These are phyloP conservation scores for Fragum fragum DNA, from an alignment of 2,888 invertebrate genomes.

Conservation along the genomic window DNA sequence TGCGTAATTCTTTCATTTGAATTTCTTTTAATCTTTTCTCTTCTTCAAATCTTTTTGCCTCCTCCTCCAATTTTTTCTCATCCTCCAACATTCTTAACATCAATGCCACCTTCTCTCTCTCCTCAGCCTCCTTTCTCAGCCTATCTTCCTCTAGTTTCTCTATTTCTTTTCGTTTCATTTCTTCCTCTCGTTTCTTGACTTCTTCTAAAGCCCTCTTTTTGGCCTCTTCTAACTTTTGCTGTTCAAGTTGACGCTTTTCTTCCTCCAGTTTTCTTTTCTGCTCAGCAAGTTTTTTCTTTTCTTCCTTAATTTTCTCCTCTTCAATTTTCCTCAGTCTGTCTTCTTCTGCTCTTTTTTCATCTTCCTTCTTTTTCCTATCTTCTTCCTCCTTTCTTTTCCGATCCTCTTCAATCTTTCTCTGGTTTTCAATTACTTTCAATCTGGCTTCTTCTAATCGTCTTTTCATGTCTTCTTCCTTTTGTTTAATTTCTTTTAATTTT, in stretches of 20 bases:
- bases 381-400: conserved; percentile 3
- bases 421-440: conserved; percentile 11
- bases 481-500: conserved; percentile 17
- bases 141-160: conserved; percentile 14
- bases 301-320: conserved; percentile 4
- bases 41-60: not conserved
- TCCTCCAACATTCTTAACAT: not conserved
- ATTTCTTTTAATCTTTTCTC: not conserved
- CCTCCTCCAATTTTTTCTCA: not conserved
- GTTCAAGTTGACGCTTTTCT: not conserved
- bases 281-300: conserved; percentile 10
- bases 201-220: not conserved
- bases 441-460: conserved; percentile 12
- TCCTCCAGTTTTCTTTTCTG: conserved; percentile 7
- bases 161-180: not conserved
- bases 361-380: conserved; percentile 4
- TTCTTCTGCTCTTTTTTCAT: conserved; percentile 5
- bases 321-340: not conserved
- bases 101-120: not conserved
- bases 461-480: conserved; percentile 1
- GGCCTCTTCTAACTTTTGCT: conserved; percentile 8
- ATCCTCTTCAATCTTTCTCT: conserved; percentile 27
- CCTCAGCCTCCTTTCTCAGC: not conserved
- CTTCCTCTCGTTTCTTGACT: conserved; percentile 14
- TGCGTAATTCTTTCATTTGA: not conserved